Conservation (phyloP, 2,113 vertebrate species). For the Chaetops frenatus region DNA sequence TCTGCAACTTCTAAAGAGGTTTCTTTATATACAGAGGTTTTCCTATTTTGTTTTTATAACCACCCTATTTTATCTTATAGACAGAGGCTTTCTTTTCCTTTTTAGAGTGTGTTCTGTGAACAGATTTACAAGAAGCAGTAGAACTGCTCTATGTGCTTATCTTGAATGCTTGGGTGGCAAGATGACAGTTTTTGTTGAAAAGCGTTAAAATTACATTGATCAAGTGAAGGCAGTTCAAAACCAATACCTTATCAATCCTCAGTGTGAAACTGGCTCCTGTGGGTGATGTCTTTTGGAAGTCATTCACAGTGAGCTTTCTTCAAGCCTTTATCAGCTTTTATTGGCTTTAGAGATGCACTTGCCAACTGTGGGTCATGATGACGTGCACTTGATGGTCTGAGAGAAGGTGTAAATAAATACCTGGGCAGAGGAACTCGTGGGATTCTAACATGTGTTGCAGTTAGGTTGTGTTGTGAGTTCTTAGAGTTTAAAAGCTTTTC, state of each 20-base stretch:
- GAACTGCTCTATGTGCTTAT: constrained; percentile 58
- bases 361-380: constrained; percentile 51
- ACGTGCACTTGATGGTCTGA: constrained; percentile 58
- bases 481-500: not conserved
- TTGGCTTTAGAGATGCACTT: constrained; percentile 56
- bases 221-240: constrained; percentile 26
- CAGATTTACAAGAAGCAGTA: constrained; percentile 56
- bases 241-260: not conserved
- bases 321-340: constrained; percentile 62
- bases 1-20: constrained; percentile 65
- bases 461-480: constrained; percentile 52
- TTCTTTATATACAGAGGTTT: constrained; percentile 54
- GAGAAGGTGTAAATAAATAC: constrained; percentile 47
- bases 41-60: constrained; percentile 55
- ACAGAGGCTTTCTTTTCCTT: constrained; percentile 61
- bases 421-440: constrained; percentile 54
- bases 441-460: constrained; percentile 50
- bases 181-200: constrained; percentile 40
- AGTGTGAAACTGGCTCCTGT: constrained; percentile 33
- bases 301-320: constrained; percentile 62
- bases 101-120: constrained; percentile 61
- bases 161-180: constrained; percentile 54
- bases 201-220: constrained; percentile 28
- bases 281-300: constrained; percentile 63
- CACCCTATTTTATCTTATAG: constrained; percentile 58